These are phyloP conservation scores for Paraescarpia echinospica DNA, from an alignment of 1,140 invertebrate genomes.

Conservation along the genomic window DNA sequence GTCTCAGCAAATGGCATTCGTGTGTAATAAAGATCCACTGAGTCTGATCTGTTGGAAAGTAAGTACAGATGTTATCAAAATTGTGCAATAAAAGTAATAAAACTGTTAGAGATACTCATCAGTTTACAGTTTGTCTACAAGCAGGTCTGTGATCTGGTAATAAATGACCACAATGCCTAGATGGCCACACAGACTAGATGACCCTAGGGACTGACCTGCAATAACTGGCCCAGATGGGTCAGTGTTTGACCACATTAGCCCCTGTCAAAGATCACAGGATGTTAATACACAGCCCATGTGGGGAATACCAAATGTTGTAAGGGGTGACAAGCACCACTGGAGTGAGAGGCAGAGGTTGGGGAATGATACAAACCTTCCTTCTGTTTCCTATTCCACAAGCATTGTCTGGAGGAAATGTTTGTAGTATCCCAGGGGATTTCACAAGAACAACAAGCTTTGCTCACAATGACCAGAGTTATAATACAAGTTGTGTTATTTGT, in stretches of 20 bases:
- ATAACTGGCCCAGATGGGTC: background rate
- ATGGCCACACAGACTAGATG: background rate
- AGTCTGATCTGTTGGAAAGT: too few relatives aligned
- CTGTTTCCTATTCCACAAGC: background rate
- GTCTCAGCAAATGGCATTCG: too few relatives aligned
- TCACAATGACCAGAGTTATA: background rate
- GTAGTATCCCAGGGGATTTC: background rate
- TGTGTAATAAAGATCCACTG: too few relatives aligned
- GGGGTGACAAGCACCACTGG: background rate
- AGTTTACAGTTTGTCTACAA: background rate
- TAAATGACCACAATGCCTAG: background rate
- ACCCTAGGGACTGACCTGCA: background rate
- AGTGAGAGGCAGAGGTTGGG: background rate
- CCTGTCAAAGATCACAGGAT: background rate
- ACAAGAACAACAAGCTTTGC: background rate
- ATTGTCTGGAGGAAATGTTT: background rate
- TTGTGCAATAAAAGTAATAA: background rate
- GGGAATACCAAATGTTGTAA: background rate
- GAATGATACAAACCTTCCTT: background rate
- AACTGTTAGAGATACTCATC: background rate
- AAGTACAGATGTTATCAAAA: background rate
- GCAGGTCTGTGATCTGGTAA: background rate
- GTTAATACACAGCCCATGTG: background rate
- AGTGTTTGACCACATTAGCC: background rate
- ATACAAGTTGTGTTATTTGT: background rate